Conservation (phyloP, 1,140 invertebrate species). For the Leptoteleia sp. region DNA sequence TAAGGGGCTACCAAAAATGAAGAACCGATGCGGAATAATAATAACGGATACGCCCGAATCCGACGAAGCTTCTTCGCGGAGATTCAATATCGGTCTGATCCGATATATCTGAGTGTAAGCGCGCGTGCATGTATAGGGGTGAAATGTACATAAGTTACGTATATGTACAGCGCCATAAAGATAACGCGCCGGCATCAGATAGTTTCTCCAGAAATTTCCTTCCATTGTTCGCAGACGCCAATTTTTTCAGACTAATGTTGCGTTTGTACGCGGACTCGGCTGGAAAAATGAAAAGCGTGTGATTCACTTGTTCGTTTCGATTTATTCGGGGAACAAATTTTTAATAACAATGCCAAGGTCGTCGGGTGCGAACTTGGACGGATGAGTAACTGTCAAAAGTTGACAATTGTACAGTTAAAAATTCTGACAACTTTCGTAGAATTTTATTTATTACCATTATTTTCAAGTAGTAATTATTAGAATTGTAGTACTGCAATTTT, state of each 20-base stretch:
- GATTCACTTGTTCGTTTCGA: too few species aligned
- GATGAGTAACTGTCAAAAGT: too few species aligned
- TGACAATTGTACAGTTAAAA: too few species aligned
- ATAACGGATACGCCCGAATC: slow-evolving; percentile 51
- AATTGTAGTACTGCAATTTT: too few species aligned
- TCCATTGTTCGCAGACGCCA: slow-evolving; percentile 53
- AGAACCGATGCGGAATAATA: slow-evolving; percentile 66
- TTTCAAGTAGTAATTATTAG: too few species aligned
- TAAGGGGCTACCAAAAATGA: slow-evolving; percentile 63
- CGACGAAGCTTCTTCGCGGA: slow-evolving; percentile 15
- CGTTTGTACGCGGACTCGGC: slow-evolving; percentile 33
- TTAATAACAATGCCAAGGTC: too few species aligned
- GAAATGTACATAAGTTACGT: slow-evolving; percentile 66
- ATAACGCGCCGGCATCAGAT: slow-evolving; percentile 60
- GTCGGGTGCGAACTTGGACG: too few species aligned
- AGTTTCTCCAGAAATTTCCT: slow-evolving; percentile 50
- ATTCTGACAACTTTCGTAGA: too few species aligned
- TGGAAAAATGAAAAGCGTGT: slow-evolving; percentile 4
- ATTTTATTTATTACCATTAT: too few species aligned
- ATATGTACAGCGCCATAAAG: slow-evolving; percentile 64
- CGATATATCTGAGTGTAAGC: slow-evolving; percentile 62
- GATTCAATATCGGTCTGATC: slow-evolving; percentile 67
- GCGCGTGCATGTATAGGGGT: slow-evolving; percentile 58
- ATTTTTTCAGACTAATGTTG: slow-evolving; percentile 42
- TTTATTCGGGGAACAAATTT: too few species aligned